A percentile compares a stretch with the other conserved stretches of the same genome.
phyloP scores from a whole-genome alignment of 2,797 vertebrate genomes.

The Ispidina picta region DNA sequence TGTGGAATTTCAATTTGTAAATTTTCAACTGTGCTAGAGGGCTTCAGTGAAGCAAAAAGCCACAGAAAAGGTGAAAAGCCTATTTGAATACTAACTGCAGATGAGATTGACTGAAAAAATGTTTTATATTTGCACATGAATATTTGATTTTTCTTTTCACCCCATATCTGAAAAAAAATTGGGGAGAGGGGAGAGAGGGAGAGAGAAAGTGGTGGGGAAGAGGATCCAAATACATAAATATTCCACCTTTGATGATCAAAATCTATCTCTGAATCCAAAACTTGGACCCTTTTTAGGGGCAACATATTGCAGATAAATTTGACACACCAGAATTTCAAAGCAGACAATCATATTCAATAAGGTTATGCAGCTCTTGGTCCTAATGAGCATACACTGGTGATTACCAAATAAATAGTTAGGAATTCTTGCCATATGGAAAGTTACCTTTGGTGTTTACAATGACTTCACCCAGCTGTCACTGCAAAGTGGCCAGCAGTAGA shows the following conservation, averaged over 20 bases:
- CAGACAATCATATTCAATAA: neutral
- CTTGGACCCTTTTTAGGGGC: neutral
- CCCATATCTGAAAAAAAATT: neutral
- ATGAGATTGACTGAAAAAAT: neutral
- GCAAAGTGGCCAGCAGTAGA: conserved; percentile 36
- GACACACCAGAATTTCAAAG: conserved; percentile 15
- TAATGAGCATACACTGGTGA: conserved; percentile 17
- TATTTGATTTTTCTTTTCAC: neutral
- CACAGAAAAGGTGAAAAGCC: neutral
- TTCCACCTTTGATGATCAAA: neutral
- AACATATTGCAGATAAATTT: neutral
- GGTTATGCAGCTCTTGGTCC: neutral
- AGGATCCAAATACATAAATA: neutral
- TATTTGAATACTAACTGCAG: neutral
- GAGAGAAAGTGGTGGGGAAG: fast-evolving
- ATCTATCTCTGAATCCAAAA: neutral
- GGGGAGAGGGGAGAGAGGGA: neutral
- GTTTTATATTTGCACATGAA: neutral
- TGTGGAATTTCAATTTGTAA: neutral
- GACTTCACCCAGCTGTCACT: conserved; percentile 53
- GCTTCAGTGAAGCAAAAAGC: neutral
- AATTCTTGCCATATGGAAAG: conserved; percentile 61
- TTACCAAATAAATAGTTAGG: conserved; percentile 41
- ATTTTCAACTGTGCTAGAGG: neutral
- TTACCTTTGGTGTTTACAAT: conserved; percentile 18